Base-by-base conservation (phyloP, 2,113 vertebrate species). In the Hirundichthys speculiger region DNA sequence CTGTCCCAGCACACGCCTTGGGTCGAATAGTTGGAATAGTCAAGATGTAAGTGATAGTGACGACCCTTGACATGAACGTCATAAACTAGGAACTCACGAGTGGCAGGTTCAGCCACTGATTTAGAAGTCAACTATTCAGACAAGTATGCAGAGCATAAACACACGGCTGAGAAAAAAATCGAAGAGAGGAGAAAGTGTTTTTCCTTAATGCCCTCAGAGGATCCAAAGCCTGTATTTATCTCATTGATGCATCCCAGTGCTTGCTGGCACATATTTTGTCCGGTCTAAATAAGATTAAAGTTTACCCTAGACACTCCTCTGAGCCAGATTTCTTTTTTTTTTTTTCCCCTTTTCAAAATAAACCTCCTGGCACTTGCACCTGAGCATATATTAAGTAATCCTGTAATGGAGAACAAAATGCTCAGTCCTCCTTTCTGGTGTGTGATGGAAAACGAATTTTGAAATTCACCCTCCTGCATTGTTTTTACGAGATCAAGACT, bases 271-370 rank as follows among this genome's bases (percentile, higher is more conserved):
- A 75, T 64, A 71, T 78, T 55, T 63, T 60, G 80, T 85, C 73
- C 77, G 59, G 73, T 78, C 65, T 64, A 82, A 89, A 85, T 78
- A 69, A 64, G 84, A 87, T 87, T 78, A 89, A 55, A 12, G 68
- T 85, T 76, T 25, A 38, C 64, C 62, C 54, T 13, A 10, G 68
- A 79, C 66, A 53, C 75, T 72, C 38, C 40, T 69, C 64, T 66
- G 22, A 69, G 61, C 38, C 48, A 71, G 64, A 73, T 69, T 82
- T 56, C n/a, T n/a, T n/a, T n/a, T n/a, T n/a, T n/a, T n/a, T n/a
- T n/a, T n/a, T n/a, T n/a, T n/a, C n/a, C n/a, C n/a, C n/a, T n/a
- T 13, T 52, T 43, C 60, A 70, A 82, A 75, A 80, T n/a, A n/a
- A 56, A 73, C 82, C 77, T 78, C 59, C 82, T 71, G 72, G 79